These are phyloP conservation scores for Tipula vernalis DNA, from an alignment of 2,888 invertebrate genomes.

Conservation along the genomic window DNA sequence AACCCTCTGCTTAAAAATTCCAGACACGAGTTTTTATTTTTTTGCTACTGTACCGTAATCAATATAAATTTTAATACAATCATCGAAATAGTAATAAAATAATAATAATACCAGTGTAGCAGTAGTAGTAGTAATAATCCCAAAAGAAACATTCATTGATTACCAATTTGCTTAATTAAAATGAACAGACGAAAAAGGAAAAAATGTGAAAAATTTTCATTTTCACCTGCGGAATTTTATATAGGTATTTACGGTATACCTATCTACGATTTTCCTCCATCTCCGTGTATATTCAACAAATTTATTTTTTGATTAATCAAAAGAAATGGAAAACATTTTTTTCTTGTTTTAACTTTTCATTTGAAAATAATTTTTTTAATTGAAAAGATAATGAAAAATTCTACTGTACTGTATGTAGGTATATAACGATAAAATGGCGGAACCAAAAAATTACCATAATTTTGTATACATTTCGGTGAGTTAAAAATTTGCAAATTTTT, in stretches of 20 bases:
- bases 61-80: not conserved
- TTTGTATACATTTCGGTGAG: not conserved
- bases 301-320: not conserved
- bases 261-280: not conserved
- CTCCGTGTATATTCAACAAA: not conserved
- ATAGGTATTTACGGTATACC: not conserved
- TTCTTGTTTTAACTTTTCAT: not conserved
- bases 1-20: not conserved
- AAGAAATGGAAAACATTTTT: not conserved
- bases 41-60: not conserved
- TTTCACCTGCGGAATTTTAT: not conserved
- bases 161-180: slow-evolving; percentile 4
- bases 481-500: not conserved
- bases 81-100: not conserved
- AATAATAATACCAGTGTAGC: not conserved
- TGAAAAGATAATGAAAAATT: not conserved
- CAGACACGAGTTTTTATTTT: not conserved
- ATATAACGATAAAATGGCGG: not conserved
- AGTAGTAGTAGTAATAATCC: not conserved
- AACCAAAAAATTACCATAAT: not conserved
- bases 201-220: not conserved
- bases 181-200: not conserved
- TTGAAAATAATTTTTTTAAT: not conserved
- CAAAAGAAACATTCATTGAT: not conserved
- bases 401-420: not conserved